These are phyloP conservation scores for Pilophorus perplexus DNA, from an alignment of 2,888 invertebrate species.

Conservation along the genomic window DNA sequence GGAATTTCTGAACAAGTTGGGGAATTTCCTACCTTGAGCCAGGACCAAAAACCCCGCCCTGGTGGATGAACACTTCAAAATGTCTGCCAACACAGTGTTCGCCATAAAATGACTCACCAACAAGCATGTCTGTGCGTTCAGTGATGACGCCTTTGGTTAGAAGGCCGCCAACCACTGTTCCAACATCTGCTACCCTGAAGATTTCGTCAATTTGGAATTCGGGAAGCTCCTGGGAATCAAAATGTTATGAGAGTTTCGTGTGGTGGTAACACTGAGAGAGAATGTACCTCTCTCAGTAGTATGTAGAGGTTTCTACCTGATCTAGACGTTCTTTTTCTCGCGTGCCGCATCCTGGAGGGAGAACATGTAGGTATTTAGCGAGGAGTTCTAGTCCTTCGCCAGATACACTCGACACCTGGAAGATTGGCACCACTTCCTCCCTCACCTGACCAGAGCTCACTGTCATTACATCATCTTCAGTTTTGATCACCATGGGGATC, in stretches of 20 bases:
- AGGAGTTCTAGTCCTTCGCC: slow-evolving; percentile 81
- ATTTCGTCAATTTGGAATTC: slow-evolving; percentile 95
- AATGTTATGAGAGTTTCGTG: no score
- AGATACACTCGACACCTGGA: slow-evolving; percentile 86
- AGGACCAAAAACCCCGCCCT: no score
- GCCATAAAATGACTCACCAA: slow-evolving; percentile 58
- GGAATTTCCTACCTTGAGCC: no score
- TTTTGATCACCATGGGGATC: slow-evolving; percentile 64
- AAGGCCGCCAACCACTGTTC: slow-evolving; percentile 81
- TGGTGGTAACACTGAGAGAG: no score
- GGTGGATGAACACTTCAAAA: no score
- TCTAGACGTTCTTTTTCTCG: slow-evolving; percentile 69
- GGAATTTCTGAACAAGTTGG: no score
- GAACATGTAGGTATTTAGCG: slow-evolving; percentile 75
- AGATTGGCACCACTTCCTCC: slow-evolving; percentile 70
- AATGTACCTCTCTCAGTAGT: no score
- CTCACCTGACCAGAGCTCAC: slow-evolving; percentile 67
- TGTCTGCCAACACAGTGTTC: no score
- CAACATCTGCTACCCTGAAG: slow-evolving; percentile 77
- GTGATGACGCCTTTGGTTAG: slow-evolving; percentile 79
- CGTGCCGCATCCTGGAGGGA: slow-evolving; percentile 65
- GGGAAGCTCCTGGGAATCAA: slow-evolving; percentile 61
- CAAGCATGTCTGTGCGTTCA: slow-evolving; percentile 75
- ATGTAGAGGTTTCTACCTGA: no score
- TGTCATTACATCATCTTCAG: slow-evolving; percentile 70